Base-by-base conservation (phyloP, 1,140 invertebrate genomes). In the Belonocnema kinseyi region DNA sequence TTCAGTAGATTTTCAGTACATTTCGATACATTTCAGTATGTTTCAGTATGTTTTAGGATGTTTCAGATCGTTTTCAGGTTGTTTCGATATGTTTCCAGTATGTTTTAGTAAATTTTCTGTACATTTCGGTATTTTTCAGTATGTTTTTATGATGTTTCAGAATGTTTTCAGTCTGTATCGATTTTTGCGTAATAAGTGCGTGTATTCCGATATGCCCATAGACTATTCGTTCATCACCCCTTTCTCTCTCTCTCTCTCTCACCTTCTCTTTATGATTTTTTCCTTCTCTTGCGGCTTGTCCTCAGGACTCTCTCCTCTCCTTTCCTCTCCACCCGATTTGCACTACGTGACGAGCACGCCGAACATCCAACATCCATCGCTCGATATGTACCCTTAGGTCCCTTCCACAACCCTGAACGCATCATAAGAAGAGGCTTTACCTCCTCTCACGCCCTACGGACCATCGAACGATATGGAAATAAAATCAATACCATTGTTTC, bases 401-500 rank as follows among this genome's bases (percentile, higher is more conserved):
- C 77, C 76, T 81, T 73, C 58, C 73, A 78, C 80, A 72, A 81
- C 76, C 80, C 79, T 79, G 80, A 79, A 80, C 81, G 79, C 78
- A 83, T 77, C 75, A 26, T 81, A 77, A 54, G 52, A 74, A 66
- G 73, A 82, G 66, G 66, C 73, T 77, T 72, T 76, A 78, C 78
- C 71, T 75, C 70, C 21, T 50, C 77, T 79, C 73, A 75, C 74
- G 71, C 77, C 70, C 61, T 61, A 58, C 77, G 61, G 76, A 76
- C 80, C 80, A 78, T 75, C 72, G 76, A 78, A 79, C 82, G 85
- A 88, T 90, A 90, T 91, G 89, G 85, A 90, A 90, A 91, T 91
- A 90, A 90, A 90, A 90, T 91, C 90, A 88, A 91, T 91, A 90
- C 79, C 78, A 90, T 90, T 90, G 89, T 91, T 91, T 91, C 89